phyloP scores from a whole-genome alignment of 2,888 invertebrate species.

The Cheilosia grossa region DNA sequence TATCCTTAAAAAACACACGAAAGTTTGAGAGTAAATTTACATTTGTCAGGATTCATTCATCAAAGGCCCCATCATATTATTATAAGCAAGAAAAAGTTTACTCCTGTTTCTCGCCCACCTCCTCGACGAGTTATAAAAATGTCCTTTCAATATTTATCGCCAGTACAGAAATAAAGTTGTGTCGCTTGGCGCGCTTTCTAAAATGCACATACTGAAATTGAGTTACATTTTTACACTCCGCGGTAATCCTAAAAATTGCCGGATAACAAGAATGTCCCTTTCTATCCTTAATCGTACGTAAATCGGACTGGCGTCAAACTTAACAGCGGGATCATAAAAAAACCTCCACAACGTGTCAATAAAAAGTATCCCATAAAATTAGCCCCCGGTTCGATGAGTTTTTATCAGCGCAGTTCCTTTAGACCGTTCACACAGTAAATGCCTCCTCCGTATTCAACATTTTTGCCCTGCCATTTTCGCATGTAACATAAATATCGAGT shows the following conservation, averaged over 20 bases:
- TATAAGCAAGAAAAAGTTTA: neutral
- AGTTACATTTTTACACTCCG: conserved; percentile 60
- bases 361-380: conserved; percentile 72
- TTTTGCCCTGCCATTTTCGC: conserved; percentile 31
- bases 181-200: conserved; percentile 23
- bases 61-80: no score
- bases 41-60: neutral
- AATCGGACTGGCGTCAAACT: conserved; percentile 67
- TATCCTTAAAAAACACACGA: no score
- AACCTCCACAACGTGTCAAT: conserved; percentile 61
- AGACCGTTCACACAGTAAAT: conserved; percentile 35
- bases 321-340: conserved; percentile 34
- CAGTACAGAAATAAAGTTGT: conserved; percentile 23
- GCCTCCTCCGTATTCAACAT: conserved; percentile 19
- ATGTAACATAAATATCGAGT: conserved; percentile 36
- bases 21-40: no score
- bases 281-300: conserved; percentile 51
- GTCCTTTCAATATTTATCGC: conserved; percentile 3
- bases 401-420: conserved; percentile 55
- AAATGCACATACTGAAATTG: conserved; percentile 59
- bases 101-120: neutral
- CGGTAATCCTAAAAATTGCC: conserved; percentile 69
- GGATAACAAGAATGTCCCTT: conserved; percentile 73
- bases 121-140: conserved; percentile 6
- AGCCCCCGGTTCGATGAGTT: conserved; percentile 68